These are phyloP conservation scores for Luidia sarsii DNA, from an alignment of 53 echinoderm and acorn worm species.

Conservation along the genomic window DNA sequence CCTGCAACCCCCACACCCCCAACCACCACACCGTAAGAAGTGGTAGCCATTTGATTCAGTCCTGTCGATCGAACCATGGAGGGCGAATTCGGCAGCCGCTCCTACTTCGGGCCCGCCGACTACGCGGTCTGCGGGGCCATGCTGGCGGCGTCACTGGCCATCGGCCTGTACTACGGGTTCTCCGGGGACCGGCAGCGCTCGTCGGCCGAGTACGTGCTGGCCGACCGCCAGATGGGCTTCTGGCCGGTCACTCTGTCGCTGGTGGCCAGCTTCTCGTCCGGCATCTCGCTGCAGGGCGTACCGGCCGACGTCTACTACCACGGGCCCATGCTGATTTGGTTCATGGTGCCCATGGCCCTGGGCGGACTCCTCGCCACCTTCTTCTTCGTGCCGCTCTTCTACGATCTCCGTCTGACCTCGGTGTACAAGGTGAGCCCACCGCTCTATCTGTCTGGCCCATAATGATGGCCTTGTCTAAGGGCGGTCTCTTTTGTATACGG, in stretches of 20 bases:
- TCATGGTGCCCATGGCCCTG: not conserved
- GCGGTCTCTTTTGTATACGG: no score
- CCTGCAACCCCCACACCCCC: no score
- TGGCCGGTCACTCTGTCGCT: conserved; percentile 24
- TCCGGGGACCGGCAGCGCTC: conserved; percentile 24
- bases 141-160: conserved; percentile 5
- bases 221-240: conserved; percentile 11
- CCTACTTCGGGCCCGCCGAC: conserved; percentile 2
- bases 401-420: conserved; percentile 21
- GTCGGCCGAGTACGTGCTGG: conserved; percentile 15
- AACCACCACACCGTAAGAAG: no score
- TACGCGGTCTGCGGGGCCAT: conserved; percentile 13
- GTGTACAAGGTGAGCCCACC: conserved; percentile 22
- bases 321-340: conserved; percentile 32
- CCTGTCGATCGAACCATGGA: no score
- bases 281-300: conserved; percentile 26
- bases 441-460: no score
- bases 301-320: conserved; percentile 50
- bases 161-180: conserved; percentile 30
- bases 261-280: conserved; percentile 9
- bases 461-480: no score
- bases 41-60: no score
- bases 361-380: not conserved
- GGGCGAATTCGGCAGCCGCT: not conserved
- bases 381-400: conserved; percentile 42